Evolutionary conservation across 2,797 vertebrate genomes (phyloP).

Genomic region (Sebastes trivittatus): DNA sequence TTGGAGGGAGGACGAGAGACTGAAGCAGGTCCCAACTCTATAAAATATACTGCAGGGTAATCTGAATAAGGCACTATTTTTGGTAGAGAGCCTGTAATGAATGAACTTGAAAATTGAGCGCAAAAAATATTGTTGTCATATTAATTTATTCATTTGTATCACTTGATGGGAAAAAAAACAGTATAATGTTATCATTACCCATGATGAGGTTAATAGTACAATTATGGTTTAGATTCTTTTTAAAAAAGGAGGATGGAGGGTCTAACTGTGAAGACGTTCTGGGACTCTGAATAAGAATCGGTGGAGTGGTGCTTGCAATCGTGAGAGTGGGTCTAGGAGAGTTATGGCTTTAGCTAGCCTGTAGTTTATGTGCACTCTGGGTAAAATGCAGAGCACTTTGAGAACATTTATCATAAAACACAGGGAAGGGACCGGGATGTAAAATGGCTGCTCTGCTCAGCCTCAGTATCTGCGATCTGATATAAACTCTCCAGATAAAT

Average conservation of each 20-base stretch:
- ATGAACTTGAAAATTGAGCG: neutral
- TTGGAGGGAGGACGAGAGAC: neutral
- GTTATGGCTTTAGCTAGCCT: slow-evolving; percentile 75
- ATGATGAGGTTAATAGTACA: slow-evolving; percentile 10
- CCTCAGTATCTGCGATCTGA: slow-evolving; percentile 71
- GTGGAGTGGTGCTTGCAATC: slow-evolving; percentile 69
- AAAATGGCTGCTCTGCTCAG: slow-evolving; percentile 77
- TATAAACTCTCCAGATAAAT: slow-evolving; percentile 80
- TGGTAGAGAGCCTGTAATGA: neutral
- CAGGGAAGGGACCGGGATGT: slow-evolving; percentile 70
- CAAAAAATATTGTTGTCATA: neutral
- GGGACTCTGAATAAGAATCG: slow-evolving; percentile 56
- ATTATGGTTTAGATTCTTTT: slow-evolving; percentile 13
- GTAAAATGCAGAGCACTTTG: slow-evolving; percentile 82
- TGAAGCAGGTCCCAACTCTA: neutral
- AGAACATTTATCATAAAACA: slow-evolving; percentile 84
- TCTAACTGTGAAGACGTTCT: slow-evolving; percentile 42
- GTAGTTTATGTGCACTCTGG: slow-evolving; percentile 82
- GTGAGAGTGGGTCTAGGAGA: slow-evolving; percentile 71
- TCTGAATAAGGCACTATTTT: neutral
- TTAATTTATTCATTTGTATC: neutral
- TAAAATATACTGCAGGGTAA: neutral
- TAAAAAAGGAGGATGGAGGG: neutral
- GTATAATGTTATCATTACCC: neutral
- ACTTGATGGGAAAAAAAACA: neutral